Conservation (phyloP, 2,888 invertebrate species). For the Amphimallon solstitiale region DNA sequence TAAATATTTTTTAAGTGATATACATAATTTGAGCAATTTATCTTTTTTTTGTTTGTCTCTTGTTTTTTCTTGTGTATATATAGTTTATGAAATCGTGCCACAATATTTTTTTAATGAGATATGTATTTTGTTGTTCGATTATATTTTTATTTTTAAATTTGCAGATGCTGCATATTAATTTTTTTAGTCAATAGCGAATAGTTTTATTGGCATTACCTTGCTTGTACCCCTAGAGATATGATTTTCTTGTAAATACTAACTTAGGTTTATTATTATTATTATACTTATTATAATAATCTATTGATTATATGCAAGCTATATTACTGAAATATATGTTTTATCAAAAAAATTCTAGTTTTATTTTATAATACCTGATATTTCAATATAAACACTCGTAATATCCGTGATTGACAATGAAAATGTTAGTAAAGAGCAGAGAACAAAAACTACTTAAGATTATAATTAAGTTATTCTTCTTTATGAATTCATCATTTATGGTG, state of each 20-base stretch:
- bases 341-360: slow-evolving; percentile 40
- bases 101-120: slow-evolving; percentile 27
- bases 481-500: too few species aligned
- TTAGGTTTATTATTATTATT: slow-evolving; percentile 51
- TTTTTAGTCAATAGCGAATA: slow-evolving; percentile 40
- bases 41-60: neutral
- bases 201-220: slow-evolving; percentile 56
- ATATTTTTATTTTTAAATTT: slow-evolving; percentile 38
- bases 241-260: slow-evolving; percentile 60
- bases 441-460: too few species aligned
- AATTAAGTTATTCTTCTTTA: too few species aligned
- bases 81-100: slow-evolving; percentile 36
- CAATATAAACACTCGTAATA: too few species aligned
- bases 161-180: slow-evolving; percentile 41
- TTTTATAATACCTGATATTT: slow-evolving; percentile 24
- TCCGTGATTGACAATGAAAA: too few species aligned
- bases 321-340: slow-evolving; percentile 52
- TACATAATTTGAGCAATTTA: slow-evolving; percentile 12
- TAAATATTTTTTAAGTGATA: slow-evolving; percentile 18
- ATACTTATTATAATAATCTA: slow-evolving; percentile 42
- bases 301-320: slow-evolving; percentile 50
- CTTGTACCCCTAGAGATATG: slow-evolving; percentile 55
- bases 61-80: slow-evolving; percentile 32
- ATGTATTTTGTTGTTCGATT: too few species aligned
- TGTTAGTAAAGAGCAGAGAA: too few species aligned